Percentiles rank a stretch among this genome's conserved stretches.
Conservation (phyloP, 2,113 vertebrate species). For the Xyliphius kryptos region DNA sequence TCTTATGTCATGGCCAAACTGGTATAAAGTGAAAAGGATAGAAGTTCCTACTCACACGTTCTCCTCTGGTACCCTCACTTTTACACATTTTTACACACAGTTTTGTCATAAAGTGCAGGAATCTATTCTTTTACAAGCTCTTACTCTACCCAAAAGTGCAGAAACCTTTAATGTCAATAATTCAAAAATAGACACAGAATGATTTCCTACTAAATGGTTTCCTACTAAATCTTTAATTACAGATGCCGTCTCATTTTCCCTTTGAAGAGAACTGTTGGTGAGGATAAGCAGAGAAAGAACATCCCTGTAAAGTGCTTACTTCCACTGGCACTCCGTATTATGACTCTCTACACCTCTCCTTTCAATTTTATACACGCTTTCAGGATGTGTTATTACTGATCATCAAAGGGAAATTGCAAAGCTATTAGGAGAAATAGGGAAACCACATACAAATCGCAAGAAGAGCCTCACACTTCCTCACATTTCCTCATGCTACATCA, state of each 20-base stretch:
- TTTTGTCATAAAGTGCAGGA: no score
- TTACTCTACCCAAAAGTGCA: conserved; percentile 38
- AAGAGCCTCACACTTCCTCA: conserved; percentile 26
- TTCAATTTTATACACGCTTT: conserved; percentile 57
- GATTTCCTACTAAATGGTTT: conserved; percentile 37
- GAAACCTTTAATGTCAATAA: conserved; percentile 55
- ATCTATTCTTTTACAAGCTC: conserved; percentile 36
- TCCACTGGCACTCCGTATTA: conserved; percentile 26
- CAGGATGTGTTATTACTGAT: conserved; percentile 59
- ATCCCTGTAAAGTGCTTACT: conserved; percentile 46
- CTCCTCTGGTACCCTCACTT: no score
- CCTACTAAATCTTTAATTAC: conserved; percentile 66
- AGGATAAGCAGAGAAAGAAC: conserved; percentile 52
- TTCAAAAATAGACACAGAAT: conserved; percentile 59
- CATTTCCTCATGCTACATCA: conserved; percentile 32
- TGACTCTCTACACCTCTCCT: conserved; percentile 52
- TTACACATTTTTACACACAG: conserved; percentile 7
- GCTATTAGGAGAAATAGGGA: conserved; percentile 51
- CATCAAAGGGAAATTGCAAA: conserved; percentile 54
- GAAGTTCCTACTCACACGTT: no score
- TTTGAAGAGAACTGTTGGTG: conserved; percentile 67
- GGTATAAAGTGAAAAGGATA: no score
- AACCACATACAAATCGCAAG: conserved; percentile 39
- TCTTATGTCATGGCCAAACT: no score
- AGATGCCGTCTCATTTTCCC: conserved; percentile 51